Evolutionary conservation across 2,113 vertebrate genomes (phyloP).

Genomic region (Taxidea taxus): DNA sequence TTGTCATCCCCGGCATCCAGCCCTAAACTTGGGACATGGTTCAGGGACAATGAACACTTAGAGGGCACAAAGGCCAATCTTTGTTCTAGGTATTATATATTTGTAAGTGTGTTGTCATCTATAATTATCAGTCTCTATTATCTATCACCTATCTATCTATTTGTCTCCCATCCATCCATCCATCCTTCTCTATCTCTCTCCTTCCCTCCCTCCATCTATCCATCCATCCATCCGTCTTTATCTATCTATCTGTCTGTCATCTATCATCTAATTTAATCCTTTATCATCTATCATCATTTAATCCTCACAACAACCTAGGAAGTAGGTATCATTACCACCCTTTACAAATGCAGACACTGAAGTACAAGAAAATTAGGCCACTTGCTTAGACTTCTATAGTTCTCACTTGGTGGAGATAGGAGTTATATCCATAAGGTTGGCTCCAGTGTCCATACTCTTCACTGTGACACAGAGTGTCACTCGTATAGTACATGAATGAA

Average conservation of each 20-base stretch:
- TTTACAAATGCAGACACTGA: not conserved
- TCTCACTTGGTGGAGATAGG: not conserved
- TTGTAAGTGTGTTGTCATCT: not conserved
- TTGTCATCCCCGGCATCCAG: not conserved
- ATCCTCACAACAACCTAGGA: not conserved
- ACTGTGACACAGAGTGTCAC: not conserved
- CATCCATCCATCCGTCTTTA: not conserved
- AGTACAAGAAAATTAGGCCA: not conserved
- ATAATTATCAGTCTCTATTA: not conserved
- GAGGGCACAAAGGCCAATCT: not conserved
- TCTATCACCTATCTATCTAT: not conserved
- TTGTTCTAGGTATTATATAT: not conserved
- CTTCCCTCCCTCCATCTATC: not conserved
- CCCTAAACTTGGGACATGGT: not conserved
- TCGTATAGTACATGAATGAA: not conserved
- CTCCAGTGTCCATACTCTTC: too few relatives aligned
- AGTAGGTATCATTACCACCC: not conserved
- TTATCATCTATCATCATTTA: not conserved
- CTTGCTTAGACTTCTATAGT: not conserved
- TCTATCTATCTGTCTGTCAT: not conserved
- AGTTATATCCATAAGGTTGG: not conserved
- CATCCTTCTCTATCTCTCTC: not conserved
- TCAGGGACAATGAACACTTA: not conserved
- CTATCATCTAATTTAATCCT: too few relatives aligned
- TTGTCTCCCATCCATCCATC: not conserved